Conservation (phyloP, 2,797 vertebrate genomes). For the Peromyscus aztecus region DNA sequence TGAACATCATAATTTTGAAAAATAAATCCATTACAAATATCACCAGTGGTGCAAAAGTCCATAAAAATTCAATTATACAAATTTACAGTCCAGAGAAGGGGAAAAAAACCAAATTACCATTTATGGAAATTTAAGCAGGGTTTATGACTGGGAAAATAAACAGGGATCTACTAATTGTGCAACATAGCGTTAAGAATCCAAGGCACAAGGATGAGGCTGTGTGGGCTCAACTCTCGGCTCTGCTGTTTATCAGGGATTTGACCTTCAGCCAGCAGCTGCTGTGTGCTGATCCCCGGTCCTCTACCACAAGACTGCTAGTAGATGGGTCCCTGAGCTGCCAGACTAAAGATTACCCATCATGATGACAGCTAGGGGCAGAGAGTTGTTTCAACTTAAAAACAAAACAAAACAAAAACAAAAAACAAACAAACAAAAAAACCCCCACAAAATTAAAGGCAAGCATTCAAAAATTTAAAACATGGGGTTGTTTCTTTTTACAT, state of each 20-base stretch:
- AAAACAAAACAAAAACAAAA: not conserved
- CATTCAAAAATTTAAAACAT: not conserved
- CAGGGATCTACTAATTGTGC: not conserved
- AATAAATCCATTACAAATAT: conserved; percentile 66
- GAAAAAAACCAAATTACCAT: conserved; percentile 42
- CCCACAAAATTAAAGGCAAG: not conserved
- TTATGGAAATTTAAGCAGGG: conserved; percentile 50
- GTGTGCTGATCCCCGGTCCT: no score
- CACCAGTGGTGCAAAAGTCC: conserved; percentile 11
- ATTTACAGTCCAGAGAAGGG: conserved; percentile 36
- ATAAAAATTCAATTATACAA: conserved; percentile 66
- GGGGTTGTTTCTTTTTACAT: conserved; percentile 77
- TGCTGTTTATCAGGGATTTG: not conserved
- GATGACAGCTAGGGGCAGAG: not conserved
- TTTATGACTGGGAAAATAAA: conserved; percentile 62
- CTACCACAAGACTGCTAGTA: not conserved
- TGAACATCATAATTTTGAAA: conserved; percentile 42
- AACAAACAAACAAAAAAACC: not conserved
- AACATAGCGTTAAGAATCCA: not conserved
- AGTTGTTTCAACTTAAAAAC: not conserved
- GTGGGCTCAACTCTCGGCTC: not conserved
- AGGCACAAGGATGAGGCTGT: not conserved
- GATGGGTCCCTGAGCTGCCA: fast-evolving
- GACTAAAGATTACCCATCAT: not conserved
- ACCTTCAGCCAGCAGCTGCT: not conserved